A percentile compares a stretch with the other conserved stretches of the same genome.
phyloP scores from a whole-genome alignment of 1,140 invertebrate genomes.

The Aphelenchoides fujianensis region DNA sequence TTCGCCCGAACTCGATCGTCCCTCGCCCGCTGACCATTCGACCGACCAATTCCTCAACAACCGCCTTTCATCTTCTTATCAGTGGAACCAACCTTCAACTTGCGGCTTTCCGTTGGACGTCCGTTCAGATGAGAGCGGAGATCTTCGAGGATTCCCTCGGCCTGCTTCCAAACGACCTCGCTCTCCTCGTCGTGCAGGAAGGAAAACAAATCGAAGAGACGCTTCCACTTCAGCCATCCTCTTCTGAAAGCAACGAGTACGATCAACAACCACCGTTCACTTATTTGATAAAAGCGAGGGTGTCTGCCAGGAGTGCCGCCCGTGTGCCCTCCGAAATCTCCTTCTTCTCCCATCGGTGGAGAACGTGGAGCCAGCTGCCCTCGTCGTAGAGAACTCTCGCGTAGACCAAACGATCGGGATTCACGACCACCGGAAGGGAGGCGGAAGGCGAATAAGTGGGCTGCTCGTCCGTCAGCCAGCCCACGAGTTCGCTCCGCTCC shows the following conservation, averaged over 20 bases:
- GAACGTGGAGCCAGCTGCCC: background rate
- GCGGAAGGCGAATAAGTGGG: background rate
- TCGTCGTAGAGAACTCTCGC: constrained; percentile 1
- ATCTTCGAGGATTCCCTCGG: background rate
- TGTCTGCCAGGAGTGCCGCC: background rate
- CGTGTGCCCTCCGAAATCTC: background rate
- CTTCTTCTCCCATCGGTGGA: background rate
- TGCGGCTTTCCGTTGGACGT: background rate
- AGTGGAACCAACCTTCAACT: background rate
- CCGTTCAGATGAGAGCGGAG: background rate
- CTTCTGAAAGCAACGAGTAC: background rate
- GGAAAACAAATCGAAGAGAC: no score
- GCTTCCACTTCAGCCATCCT: background rate
- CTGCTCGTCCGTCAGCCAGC: background rate
- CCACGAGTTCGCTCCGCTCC: background rate
- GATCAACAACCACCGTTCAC: background rate
- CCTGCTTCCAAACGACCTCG: background rate
- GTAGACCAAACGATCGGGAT: background rate
- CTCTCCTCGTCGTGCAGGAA: background rate
- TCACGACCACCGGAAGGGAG: background rate
- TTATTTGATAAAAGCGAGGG: constrained; percentile 2
- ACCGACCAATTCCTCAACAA: background rate
- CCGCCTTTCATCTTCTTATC: background rate
- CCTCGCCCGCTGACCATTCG: background rate
- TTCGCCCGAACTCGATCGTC: background rate